Evolutionary conservation across 2,797 vertebrate species (phyloP), one percentile per base, ranked within the genome.

Genomic region (Aselliscus stoliczkanus): DNA sequence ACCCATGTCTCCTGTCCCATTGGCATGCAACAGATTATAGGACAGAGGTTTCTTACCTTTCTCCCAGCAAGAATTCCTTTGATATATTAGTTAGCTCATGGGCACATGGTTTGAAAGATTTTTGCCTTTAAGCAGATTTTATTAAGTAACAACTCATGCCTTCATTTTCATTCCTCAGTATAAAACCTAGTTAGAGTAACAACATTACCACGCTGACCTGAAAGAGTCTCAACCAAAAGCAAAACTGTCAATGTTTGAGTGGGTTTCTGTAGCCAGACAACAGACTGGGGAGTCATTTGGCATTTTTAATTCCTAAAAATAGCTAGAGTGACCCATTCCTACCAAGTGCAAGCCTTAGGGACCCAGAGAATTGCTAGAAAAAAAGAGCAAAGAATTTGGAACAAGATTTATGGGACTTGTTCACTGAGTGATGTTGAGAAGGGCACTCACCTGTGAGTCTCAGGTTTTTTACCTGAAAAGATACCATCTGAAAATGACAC

Each of bases 131-230:
- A 92, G 79, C n/a, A 93, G 64, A 86, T 85, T 93, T 93, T 90
- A 64, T 82, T 85, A 88, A 95, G 31, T 85, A 82, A 90, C 34
- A 81, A 54, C 73, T 75, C 64, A 25, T 52, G 15, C 60, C 56
- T 83, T 94, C 21, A 60, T 86, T 95, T 96, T 81, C 52, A 77
- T 75, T 65, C 31, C 27, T 47, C 31, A 39, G 4, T 54, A 62
- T n/a, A 88, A 95, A 92, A 96, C 83, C n/a, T 87, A 92, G 85
- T 96, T 92, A 91, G 73, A 72, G 15, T 86, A 95, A 76, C 44
- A 82, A 20, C 13, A 76, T 93, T 86, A 67, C 8, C 47, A 79
- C 47, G 31, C 9, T 77, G 70, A 81, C 54, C 62, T 23, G 23
- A 54, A 21, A 90, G 80, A 77, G 87, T 90, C 50, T 31, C 60